Evolutionary conservation across 1,140 invertebrate species (phyloP).

Genomic region (Drosophila nebulosa): DNA sequence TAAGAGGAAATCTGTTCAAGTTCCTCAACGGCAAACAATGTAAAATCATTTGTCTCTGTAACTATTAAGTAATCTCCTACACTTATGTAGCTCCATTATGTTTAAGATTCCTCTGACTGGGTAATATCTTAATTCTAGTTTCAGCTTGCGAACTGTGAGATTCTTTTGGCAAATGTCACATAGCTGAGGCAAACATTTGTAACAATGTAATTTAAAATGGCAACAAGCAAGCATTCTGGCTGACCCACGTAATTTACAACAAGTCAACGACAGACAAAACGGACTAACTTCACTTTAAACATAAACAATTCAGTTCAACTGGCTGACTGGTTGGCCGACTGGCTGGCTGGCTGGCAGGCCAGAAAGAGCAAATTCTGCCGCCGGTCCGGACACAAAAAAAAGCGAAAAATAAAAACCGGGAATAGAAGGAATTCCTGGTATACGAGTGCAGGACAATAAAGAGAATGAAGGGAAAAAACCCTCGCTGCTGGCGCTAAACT

Average conservation of each 20-base stretch:
- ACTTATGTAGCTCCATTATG: background rate
- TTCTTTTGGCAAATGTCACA: slow-evolving; percentile 32
- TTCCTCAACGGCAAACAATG: too few relatives aligned
- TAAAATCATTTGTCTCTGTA: too few relatives aligned
- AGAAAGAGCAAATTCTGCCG: slow-evolving; percentile 62
- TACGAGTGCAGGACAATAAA: slow-evolving; percentile 7
- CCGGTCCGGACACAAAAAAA: slow-evolving; percentile 34
- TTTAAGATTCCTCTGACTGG: background rate
- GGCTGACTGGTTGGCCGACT: background rate
- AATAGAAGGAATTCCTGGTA: slow-evolving; percentile 27
- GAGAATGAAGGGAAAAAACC: background rate
- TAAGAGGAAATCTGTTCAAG: too few relatives aligned
- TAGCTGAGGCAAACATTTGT: slow-evolving; percentile 33
- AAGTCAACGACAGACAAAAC: slow-evolving; percentile 38
- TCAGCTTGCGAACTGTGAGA: slow-evolving; percentile 11
- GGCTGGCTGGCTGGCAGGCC: background rate
- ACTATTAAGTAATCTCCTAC: too few relatives aligned
- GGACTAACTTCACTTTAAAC: slow-evolving; percentile 39
- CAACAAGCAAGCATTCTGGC: slow-evolving; percentile 15
- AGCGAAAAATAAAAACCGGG: slow-evolving; percentile 25
- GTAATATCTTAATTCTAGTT: background rate
- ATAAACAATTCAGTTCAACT: slow-evolving; percentile 40
- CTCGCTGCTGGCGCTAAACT: slow-evolving; percentile 54
- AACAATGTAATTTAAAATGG: slow-evolving; percentile 69
- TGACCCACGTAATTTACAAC: slow-evolving; percentile 48